Base-by-base conservation (phyloP, 2,113 vertebrate species). In the Dromiciops gliroides region DNA sequence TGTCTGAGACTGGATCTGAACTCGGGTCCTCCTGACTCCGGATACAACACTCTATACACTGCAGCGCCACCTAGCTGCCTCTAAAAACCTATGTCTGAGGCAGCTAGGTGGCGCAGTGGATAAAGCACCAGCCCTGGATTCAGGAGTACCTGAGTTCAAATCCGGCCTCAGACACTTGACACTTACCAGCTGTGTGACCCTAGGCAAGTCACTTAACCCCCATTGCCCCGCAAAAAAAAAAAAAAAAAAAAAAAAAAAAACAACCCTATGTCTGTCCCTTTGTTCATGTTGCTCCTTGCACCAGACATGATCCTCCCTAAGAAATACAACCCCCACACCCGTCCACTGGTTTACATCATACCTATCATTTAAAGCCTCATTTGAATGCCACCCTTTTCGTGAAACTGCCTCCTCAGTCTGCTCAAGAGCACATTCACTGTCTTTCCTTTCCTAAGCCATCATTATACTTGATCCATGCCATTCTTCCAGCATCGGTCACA, bases 181-280 rank as follows among this genome's bases (percentile, higher is more conserved):
- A n/a, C n/a, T n/a, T n/a, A n/a, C n/a, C n/a, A n/a, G n/a, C n/a
- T n/a, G n/a, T n/a, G n/a, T n/a, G n/a, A n/a, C n/a, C n/a, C n/a
- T n/a, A n/a, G n/a, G n/a, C n/a, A n/a, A n/a, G n/a, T n/a, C n/a
- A n/a, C n/a, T n/a, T n/a, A n/a, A n/a, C n/a, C n/a, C n/a, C n/a
- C n/a, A n/a, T n/a, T n/a, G n/a, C n/a, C n/a, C n/a, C n/a, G n/a
- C n/a, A n/a, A n/a, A n/a, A n/a, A n/a, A n/a, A n/a, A n/a, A n/a
- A n/a, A n/a, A n/a, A n/a, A n/a, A n/a, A n/a, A n/a, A n/a, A n/a
- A n/a, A n/a, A n/a, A n/a, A n/a, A n/a, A n/a, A n/a, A n/a, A n/a
- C n/a, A n/a, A n/a, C n/a, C 16, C 67, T 83, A 3, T 44, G 97
- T 96, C 31, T 95, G 89, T 94, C 89, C 51, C 95, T 95, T 92